phyloP scores from a whole-genome alignment of 2,113 vertebrate species.

The Anas platyrhynchos region DNA sequence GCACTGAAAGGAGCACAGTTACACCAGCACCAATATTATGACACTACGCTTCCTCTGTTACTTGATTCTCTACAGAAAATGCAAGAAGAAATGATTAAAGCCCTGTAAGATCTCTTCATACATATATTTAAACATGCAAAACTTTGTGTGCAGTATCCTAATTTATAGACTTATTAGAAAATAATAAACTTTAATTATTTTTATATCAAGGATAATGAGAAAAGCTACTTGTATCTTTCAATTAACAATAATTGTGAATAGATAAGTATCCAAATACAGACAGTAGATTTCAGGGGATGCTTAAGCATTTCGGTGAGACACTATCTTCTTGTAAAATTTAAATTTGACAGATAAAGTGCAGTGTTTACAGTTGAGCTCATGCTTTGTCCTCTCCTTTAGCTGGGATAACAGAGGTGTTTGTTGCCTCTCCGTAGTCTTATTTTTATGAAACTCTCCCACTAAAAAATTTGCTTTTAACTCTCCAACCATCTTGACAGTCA shows the following conservation, averaged over 20 bases:
- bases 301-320: neutral
- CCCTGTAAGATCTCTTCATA: slow-evolving; percentile 78
- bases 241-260: neutral
- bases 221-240: neutral
- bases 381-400: neutral
- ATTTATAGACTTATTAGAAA: neutral
- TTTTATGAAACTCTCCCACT: neutral
- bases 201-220: neutral
- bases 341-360: neutral
- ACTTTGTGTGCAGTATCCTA: neutral
- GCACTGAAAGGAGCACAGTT: slow-evolving; percentile 91
- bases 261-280: neutral
- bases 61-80: slow-evolving; percentile 95
- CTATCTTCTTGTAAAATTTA: neutral
- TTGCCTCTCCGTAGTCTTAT: neutral
- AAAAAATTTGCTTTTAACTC: neutral
- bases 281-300: neutral
- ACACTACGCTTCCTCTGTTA: slow-evolving; percentile 84
- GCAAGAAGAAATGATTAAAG: slow-evolving; percentile 97
- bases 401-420: neutral
- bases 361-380: neutral
- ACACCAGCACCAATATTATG: slow-evolving; percentile 92
- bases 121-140: neutral
- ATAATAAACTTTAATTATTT: neutral
- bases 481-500: neutral